A percentile compares a stretch with the other conserved stretches of the same genome.
Conservation (phyloP, 2,888 invertebrate genomes). For the Ceriagrion tenellum region DNA sequence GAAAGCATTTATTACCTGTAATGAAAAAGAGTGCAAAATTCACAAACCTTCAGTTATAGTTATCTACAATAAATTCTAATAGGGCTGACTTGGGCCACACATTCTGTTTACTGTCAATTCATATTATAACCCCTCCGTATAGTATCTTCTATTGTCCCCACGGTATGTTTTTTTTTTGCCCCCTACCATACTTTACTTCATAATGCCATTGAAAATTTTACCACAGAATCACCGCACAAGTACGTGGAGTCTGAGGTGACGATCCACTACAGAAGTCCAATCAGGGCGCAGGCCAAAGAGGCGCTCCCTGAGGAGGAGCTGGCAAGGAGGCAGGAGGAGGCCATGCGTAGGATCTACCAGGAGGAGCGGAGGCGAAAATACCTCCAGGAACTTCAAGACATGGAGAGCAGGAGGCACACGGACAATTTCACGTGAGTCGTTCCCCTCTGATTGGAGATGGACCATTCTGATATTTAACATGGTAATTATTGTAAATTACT, state of each 20-base stretch:
- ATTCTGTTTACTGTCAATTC: not conserved
- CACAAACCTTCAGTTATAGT: no score
- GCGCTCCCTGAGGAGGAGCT: conserved; percentile 90
- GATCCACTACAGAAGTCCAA: conserved; percentile 94
- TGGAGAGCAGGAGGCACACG: conserved; percentile 95
- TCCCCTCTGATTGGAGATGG: not conserved
- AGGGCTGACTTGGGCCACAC: no score
- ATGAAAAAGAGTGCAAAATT: no score
- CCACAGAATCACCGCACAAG: conserved; percentile 89
- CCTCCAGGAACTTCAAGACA: conserved; percentile 93
- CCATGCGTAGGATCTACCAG: conserved; percentile 93
- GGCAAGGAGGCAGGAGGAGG: conserved; percentile 91
- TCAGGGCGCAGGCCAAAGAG: conserved; percentile 92
- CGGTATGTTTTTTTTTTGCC: no score
- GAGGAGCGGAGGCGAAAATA: conserved; percentile 95
- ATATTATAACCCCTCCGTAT: not conserved
- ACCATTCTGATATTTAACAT: no score
- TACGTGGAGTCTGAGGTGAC: conserved; percentile 94
- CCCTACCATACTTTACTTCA: not conserved
- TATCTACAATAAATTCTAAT: no score
- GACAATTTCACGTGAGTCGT: conserved; percentile 90
- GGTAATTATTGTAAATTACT: no score
- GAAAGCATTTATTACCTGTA: no score
- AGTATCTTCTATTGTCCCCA: no score
- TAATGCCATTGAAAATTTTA: not conserved